phyloP scores from a whole-genome alignment of 2,113 vertebrate species.

The Mirza zaza region DNA sequence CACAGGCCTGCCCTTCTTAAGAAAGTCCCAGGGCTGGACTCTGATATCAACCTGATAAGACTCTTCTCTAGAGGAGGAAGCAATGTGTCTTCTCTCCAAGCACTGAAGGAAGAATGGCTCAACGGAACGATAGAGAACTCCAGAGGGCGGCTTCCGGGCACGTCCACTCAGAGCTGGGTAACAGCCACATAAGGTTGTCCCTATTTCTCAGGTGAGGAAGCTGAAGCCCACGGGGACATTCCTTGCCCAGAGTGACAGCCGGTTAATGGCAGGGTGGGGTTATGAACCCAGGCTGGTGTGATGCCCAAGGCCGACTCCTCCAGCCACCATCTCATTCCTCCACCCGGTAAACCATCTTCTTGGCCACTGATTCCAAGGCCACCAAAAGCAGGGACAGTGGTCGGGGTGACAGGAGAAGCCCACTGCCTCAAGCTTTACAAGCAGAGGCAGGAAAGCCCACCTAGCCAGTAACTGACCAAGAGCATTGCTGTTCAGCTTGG shows the following conservation, averaged over 20 bases:
- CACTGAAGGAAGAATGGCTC: not conserved
- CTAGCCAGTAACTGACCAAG: not conserved
- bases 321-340: not conserved
- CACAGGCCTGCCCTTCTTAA: not conserved
- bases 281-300: fast-evolving
- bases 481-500: fast-evolving
- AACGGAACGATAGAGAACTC: fast-evolving
- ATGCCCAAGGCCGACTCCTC: not conserved
- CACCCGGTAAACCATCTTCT: not conserved
- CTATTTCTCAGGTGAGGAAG: not conserved
- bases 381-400: not conserved
- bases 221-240: not conserved
- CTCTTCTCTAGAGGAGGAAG: fast-evolving
- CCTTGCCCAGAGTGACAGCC: not conserved
- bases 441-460: too few relatives aligned
- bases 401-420: not conserved
- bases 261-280: not conserved
- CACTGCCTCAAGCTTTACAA: not conserved
- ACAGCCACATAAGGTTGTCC: not conserved
- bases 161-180: not conserved
- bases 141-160: fast-evolving
- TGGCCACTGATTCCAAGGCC: not conserved
- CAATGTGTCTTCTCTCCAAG: not conserved
- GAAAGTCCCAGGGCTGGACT: not conserved
- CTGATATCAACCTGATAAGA: not conserved